Base-by-base conservation (phyloP, 1,140 invertebrate genomes). In the Cardiocondyla obscurior region DNA sequence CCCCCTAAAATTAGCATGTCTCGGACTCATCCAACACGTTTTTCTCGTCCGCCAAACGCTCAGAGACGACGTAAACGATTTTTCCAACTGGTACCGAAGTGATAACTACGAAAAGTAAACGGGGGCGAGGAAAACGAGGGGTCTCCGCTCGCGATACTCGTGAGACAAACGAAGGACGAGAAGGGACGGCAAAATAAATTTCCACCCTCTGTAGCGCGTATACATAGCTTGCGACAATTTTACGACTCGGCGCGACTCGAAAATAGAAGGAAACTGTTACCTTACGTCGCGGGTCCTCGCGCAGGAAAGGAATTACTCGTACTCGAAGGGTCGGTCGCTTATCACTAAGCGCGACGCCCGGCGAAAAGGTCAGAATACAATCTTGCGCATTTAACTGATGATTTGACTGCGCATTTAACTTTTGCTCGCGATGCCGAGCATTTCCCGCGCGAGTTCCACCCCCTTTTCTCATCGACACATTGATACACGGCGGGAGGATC, bases 381-480 rank as follows among this genome's bases (percentile, higher is more conserved):
- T 36, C 36, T 62, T 42, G 33, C 58, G 58, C 33, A 62, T 62
- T 62, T 62, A 62, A 62, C 33, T 39, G n/a, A 4, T 7, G n/a
- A 42, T 62, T 62, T 62, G 12, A 60, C 57, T 60, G 57, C 57
- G 57, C 57, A 58, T 58, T 58, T 3, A 19, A 60, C 57, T 33
- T 30, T 16, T 28, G n/a, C 14, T 64, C 33, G 60, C 33, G 12
- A 64, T 42, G 28, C 55, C n/a, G 55, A 16, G 55, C 28, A 58
- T 58, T 58, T 58, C n/a, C 53, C 55, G 44, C 28, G n/a, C 19
- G 5, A 42, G 22, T 42, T 42, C 22, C 6, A 14, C 10, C 16
- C n/a, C 16, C 28, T 25, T 22, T 39, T 36, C 14, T 36, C 10
- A 10, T 72, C 14, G 7, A 51, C 10, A 22, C 14, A 0, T 12